A percentile compares a stretch with the other conserved stretches of the same genome.
phyloP scores from a whole-genome alignment of 2,113 vertebrate genomes.

The Vombatus ursinus region DNA sequence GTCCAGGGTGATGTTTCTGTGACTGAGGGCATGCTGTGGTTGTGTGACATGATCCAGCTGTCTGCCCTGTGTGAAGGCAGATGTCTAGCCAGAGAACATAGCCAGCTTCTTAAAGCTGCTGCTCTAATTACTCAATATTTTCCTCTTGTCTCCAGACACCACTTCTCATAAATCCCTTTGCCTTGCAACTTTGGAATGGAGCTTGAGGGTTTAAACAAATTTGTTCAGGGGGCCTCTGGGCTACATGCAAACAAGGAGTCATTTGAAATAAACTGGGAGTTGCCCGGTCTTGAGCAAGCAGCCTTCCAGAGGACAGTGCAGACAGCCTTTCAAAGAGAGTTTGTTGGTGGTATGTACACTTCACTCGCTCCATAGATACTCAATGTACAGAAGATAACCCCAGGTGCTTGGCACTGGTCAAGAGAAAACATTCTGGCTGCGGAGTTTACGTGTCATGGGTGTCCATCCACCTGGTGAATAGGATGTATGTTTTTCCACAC shows the following conservation, averaged over 20 bases:
- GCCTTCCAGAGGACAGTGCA: conserved; percentile 40
- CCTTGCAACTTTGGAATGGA: conserved; percentile 54
- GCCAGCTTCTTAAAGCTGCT: conserved; percentile 65
- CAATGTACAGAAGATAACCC: conserved; percentile 36
- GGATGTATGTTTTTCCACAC: conserved; percentile 49
- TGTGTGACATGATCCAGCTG: conserved; percentile 62
- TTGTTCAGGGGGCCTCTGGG: conserved; percentile 37
- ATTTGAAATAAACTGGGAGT: conserved; percentile 70
- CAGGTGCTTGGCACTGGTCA: conserved; percentile 20
- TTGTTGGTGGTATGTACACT: conserved; percentile 56
- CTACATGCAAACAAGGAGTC: conserved; percentile 68
- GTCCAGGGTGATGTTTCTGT: conserved; percentile 53
- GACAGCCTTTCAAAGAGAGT: conserved; percentile 59
- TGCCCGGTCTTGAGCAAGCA: conserved; percentile 49
- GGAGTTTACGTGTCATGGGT: background rate
- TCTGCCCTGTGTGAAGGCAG: conserved; percentile 43
- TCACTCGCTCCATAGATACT: conserved; percentile 18
- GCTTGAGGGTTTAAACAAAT: conserved; percentile 60
- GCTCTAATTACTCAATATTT: conserved; percentile 78
- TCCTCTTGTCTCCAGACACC: conserved; percentile 75
- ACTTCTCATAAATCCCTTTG: conserved; percentile 76
- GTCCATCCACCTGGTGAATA: conserved; percentile 38
- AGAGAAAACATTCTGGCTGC: conserved; percentile 54
- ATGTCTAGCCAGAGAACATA: conserved; percentile 58
- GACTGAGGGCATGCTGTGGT: conserved; percentile 63